Evolutionary conservation across 2,113 vertebrate species (phyloP).

Genomic region (Podocnemis expansa): DNA sequence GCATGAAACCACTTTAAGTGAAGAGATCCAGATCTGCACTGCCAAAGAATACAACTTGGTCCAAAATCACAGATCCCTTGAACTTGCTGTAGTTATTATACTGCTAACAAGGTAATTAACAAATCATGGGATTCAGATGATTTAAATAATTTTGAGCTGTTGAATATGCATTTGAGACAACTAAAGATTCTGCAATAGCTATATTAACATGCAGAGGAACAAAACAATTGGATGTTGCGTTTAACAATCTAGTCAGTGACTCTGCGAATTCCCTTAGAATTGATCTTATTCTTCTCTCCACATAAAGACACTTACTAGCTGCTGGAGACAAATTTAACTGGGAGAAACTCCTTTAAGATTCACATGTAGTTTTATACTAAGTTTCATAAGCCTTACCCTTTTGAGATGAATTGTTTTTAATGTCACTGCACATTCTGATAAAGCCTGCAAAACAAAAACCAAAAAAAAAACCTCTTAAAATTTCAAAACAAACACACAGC

Average conservation of each 20-base stretch:
- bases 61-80: background rate
- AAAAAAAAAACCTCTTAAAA: background rate
- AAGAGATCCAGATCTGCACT: background rate
- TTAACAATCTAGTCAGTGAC: background rate
- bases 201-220: background rate
- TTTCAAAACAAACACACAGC: background rate
- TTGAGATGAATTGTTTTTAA: slow-evolving; percentile 97
- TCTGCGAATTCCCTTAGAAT: background rate
- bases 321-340: background rate
- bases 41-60: background rate
- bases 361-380: background rate
- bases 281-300: background rate
- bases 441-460: slow-evolving; percentile 80
- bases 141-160: background rate
- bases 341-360: background rate
- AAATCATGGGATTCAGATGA: background rate
- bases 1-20: background rate
- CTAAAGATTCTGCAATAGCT: background rate
- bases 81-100: background rate
- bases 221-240: background rate
- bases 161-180: background rate
- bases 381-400: slow-evolving; percentile 81
- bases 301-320: background rate
- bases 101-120: background rate
- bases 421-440: slow-evolving; percentile 94